Percentiles rank a stretch among this genome's conserved stretches.
These are phyloP conservation scores for Loripinus fragilis DNA, from an alignment of 2,888 invertebrate species.

Conservation along the genomic window DNA sequence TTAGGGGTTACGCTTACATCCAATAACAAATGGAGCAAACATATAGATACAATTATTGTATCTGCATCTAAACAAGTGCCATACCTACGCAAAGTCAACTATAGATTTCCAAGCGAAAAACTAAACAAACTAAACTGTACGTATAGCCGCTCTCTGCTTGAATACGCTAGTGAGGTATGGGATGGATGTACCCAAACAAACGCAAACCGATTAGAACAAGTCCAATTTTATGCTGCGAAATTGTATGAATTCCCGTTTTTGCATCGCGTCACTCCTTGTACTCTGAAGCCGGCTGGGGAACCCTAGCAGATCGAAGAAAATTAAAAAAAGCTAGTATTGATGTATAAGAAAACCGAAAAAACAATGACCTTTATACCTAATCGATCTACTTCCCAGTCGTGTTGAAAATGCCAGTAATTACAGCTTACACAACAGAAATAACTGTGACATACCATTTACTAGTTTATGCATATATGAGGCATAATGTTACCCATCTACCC, in stretches of 20 bases:
- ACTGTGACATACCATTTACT: slow-evolving; percentile 1
- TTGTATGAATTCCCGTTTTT: neutral
- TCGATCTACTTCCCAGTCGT: neutral
- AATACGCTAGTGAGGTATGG: slow-evolving; percentile 5
- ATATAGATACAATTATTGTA: too few relatives aligned
- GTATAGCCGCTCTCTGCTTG: neutral
- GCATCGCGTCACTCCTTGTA: neutral
- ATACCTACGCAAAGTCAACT: slow-evolving; percentile 1
- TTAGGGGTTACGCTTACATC: too few relatives aligned
- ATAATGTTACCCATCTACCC: neutral
- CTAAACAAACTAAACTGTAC: neutral
- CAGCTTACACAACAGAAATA: neutral
- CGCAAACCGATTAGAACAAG: slow-evolving; percentile 10
- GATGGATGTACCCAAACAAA: neutral
- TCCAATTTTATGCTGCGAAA: neutral
- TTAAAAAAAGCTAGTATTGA: neutral
- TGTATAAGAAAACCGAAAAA: neutral
- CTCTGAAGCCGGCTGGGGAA: slow-evolving; percentile 2
- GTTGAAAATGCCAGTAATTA: neutral
- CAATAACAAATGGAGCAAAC: too few relatives aligned
- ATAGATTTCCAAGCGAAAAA: neutral
- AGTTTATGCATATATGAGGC: neutral
- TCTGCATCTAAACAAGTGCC: neutral
- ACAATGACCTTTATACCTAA: neutral
- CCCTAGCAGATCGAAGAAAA: neutral